Evolutionary conservation across 2,113 vertebrate genomes (phyloP).

Genomic region (Synodontis membranacea): DNA sequence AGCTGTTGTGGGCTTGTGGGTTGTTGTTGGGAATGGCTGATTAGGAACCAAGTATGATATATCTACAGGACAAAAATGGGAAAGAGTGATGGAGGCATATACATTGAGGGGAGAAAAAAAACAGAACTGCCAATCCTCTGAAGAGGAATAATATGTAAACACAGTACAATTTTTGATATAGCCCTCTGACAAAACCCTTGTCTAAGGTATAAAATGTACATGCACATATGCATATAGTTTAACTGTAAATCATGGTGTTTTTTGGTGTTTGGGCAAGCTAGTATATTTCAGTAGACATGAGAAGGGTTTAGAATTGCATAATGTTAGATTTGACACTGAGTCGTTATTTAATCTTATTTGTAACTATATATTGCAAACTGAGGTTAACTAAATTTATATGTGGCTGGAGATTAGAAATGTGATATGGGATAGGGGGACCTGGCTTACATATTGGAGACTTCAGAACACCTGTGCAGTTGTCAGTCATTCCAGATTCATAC

Average conservation of each 20-base stretch:
- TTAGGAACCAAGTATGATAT: constrained; percentile 76
- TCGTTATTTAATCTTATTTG: neutral
- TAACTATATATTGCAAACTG: neutral
- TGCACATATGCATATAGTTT: no score
- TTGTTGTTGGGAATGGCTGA: constrained; percentile 57
- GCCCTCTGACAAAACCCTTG: no score
- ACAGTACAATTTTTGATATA: no score
- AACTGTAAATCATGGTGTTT: no score
- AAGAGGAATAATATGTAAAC: neutral
- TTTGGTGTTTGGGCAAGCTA: neutral
- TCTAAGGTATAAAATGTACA: no score
- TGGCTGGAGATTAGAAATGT: neutral
- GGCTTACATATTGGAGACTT: neutral
- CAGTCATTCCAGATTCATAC: neutral
- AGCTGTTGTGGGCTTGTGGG: neutral
- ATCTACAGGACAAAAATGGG: constrained; percentile 69
- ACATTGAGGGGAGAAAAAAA: neutral
- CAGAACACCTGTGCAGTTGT: neutral
- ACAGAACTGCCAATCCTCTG: neutral
- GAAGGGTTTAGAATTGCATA: neutral
- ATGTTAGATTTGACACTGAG: neutral
- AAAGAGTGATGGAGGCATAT: neutral
- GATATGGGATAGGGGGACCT: neutral
- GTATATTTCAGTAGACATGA: neutral
- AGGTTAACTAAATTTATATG: neutral